Base-by-base conservation (phyloP, 2,888 invertebrate genomes). In the Chrysolina haemoptera region DNA sequence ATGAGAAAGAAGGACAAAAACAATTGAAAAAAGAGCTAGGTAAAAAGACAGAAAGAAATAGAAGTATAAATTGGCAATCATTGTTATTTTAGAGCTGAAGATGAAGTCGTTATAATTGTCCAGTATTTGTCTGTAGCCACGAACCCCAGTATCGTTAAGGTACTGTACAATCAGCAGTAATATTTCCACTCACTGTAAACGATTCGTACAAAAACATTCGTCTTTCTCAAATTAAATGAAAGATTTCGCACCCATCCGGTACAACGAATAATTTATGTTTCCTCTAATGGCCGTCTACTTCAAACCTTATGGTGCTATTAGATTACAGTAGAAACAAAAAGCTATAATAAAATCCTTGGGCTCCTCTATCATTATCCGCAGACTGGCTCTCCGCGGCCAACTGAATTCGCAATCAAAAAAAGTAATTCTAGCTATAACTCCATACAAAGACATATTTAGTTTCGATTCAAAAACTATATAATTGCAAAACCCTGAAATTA, bases 301-400 rank as follows among this genome's bases (percentile, higher is more conserved):
- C 55, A 77, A 75, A 77, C 71, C 71, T 71, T 77, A 73, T 75
- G 75, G 71, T 75, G 75, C 75, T 75, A 75, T 74, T 75, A 77
- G 77, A 74, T 72, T 78, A 75, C 79, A 74, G 79, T 81, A 80
- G 81, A 81, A 78, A 78, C 75, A 81, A 81, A 79, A 80, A 73
- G 75, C 74, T 74, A 68, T 79, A 78, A 75, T 77, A 77, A 77
- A 77, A 72, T 76, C 72, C 40, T 12, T 50, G 40, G 70, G 76
- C 75, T 78, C 76, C 77, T 79, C 81, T 81, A 79, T 80, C 77
- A 81, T 81, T 81, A 81, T 78, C 78, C 69, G 69, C 69, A 75
- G 77, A 78, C 78, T 78, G 79, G 64, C 62, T 59, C 59, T 22
- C 9, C 59, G 9, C 27, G n/a, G 59, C 59, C 59, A 69, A 69